Conservation (phyloP, 2,113 vertebrate genomes). For the Myotis brandtii region DNA sequence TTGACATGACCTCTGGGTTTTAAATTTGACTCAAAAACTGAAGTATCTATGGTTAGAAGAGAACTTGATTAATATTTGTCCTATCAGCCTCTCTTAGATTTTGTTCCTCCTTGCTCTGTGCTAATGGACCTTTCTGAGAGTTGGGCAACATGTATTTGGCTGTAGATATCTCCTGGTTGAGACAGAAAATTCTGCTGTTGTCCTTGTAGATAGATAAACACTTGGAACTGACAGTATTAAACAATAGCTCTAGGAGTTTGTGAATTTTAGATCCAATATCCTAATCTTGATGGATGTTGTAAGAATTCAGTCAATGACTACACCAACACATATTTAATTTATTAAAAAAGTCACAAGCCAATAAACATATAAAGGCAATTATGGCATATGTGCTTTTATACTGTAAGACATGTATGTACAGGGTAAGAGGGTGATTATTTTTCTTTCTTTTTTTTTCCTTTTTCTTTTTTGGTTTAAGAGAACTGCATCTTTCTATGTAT, state of each 20-base stretch:
- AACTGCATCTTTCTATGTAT: neutral
- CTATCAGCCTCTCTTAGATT: neutral
- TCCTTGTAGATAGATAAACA: neutral
- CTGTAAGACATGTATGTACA: neutral
- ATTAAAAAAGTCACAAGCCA: neutral
- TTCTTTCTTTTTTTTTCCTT: constrained; percentile 36
- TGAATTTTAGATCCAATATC: neutral
- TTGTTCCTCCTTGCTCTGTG: neutral
- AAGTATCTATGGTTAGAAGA: neutral
- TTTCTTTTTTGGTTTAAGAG: constrained; percentile 49
- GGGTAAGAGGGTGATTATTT: neutral
- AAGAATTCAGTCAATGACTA: neutral
- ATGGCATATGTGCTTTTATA: neutral
- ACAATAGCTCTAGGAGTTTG: neutral
- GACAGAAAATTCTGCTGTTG: neutral
- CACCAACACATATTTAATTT: neutral
- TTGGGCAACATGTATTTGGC: neutral
- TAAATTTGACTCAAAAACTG: neutral
- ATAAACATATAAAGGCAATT: neutral
- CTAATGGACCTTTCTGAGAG: neutral
- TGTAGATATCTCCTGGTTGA: neutral
- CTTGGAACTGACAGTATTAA: neutral
- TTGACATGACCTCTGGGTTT: constrained; percentile 14
- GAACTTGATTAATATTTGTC: neutral
- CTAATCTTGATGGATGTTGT: constrained; percentile 24